Conservation (phyloP, 2,113 vertebrate genomes). For the Pollachius pollachius region DNA sequence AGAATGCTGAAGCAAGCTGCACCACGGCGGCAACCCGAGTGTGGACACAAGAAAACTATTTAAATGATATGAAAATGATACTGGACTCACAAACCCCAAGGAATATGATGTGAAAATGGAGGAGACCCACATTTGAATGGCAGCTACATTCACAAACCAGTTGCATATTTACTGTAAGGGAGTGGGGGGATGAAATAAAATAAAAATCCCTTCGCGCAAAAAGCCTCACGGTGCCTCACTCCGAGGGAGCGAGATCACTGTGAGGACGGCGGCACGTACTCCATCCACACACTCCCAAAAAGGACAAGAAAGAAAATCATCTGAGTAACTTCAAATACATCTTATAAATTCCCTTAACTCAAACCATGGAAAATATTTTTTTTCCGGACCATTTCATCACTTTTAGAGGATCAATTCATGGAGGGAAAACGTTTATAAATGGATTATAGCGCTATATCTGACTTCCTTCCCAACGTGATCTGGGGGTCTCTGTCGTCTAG, state of each 20-base stretch:
- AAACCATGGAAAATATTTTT: constrained; percentile 24
- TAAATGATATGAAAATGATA: constrained; percentile 60
- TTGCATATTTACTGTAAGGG: constrained; percentile 72
- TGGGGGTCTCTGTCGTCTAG: constrained; percentile 37
- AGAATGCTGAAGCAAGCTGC: constrained; percentile 45
- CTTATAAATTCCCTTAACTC: constrained; percentile 23
- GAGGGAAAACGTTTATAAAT: constrained; percentile 34
- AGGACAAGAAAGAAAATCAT: constrained; percentile 44
- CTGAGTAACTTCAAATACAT: constrained; percentile 49
- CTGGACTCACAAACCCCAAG: constrained; percentile 53
- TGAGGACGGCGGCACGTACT: constrained; percentile 39
- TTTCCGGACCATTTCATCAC: constrained; percentile 7
- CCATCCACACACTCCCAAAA: constrained; percentile 45
- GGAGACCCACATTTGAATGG: constrained; percentile 72
- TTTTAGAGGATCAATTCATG: background rate
- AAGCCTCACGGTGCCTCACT: constrained; percentile 46
- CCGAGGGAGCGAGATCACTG: constrained; percentile 54
- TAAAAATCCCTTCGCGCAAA: constrained; percentile 61
- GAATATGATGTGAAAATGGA: constrained; percentile 61
- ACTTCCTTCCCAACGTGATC: constrained; percentile 43
- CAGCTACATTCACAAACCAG: constrained; percentile 79
- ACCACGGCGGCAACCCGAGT: constrained; percentile 47
- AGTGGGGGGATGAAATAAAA: no score
- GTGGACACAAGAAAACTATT: constrained; percentile 41
- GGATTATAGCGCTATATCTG: constrained; percentile 47